These are phyloP conservation scores for Sinocyclocheilus grahami DNA, from an alignment of 2,113 vertebrate genomes.

Conservation along the genomic window DNA sequence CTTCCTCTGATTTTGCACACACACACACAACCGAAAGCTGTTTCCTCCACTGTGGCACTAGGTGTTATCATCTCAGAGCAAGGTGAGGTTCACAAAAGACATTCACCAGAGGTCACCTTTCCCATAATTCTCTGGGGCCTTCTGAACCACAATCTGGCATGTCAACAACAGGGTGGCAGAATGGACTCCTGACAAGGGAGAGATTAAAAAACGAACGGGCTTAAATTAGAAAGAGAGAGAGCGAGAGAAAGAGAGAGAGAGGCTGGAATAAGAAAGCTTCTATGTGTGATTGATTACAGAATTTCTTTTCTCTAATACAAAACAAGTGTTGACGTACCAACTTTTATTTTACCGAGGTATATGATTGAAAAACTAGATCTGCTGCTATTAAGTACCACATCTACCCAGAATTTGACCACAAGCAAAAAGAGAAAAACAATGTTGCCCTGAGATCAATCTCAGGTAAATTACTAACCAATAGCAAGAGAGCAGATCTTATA, in stretches of 20 bases:
- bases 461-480: not conserved
- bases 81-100: constrained; percentile 35
- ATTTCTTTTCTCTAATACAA: not conserved
- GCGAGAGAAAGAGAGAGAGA: not conserved
- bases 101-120: constrained; percentile 49
- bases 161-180: constrained; percentile 39
- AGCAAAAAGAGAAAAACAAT: not conserved
- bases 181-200: constrained; percentile 43
- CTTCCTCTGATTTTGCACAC: not conserved
- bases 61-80: constrained; percentile 30
- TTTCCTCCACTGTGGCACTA: constrained; percentile 6
- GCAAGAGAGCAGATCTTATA: not conserved
- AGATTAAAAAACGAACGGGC: constrained; percentile 38
- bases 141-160: constrained; percentile 47
- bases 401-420: not conserved
- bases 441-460: not conserved
- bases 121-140: constrained; percentile 44
- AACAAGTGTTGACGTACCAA: not conserved
- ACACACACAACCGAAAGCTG: not conserved
- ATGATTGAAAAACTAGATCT: not conserved
- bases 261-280: not conserved
- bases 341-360: not conserved
- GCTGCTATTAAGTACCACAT: not conserved
- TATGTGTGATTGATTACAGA: not conserved
- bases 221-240: constrained; percentile 46